A percentile compares a stretch with the other conserved stretches of the same genome.
These are phyloP conservation scores for Lithophane semibrunnea DNA, from an alignment of 2,888 invertebrate species.

Conservation along the genomic window DNA sequence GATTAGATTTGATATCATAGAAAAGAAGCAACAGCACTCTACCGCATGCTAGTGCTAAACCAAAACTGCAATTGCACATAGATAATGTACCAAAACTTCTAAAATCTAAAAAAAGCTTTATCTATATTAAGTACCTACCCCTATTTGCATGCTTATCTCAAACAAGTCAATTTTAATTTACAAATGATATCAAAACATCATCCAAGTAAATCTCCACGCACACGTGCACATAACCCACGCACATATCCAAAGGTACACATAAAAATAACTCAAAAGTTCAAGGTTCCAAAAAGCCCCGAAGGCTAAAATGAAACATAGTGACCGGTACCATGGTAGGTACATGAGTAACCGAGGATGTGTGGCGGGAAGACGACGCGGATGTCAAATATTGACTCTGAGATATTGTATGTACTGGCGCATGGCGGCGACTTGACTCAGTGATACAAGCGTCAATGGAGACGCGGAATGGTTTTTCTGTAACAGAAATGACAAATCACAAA, in stretches of 20 bases:
- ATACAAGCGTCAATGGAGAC: conserved; percentile 24
- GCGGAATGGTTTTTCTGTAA: conserved; percentile 38
- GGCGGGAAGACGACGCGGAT: conserved; percentile 79
- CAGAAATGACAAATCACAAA: conserved; percentile 13
- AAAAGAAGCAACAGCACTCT: too few relatives aligned
- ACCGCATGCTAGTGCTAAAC: background rate
- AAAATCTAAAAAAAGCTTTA: background rate
- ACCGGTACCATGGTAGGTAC: conserved; percentile 21
- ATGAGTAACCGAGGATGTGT: conserved; percentile 82
- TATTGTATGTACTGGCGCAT: conserved; percentile 55
- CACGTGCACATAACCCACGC: conserved; percentile 3
- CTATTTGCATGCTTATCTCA: too few relatives aligned
- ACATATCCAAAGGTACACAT: background rate
- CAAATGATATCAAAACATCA: background rate
- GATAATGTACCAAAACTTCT: background rate
- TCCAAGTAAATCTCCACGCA: background rate
- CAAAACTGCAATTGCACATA: too few relatives aligned
- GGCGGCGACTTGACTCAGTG: conserved; percentile 62
- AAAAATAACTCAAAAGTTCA: conserved; percentile 49
- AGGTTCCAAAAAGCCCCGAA: conserved; percentile 45
- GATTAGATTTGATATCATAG: background rate
- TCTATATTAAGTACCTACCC: too few relatives aligned
- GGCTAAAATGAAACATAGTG: conserved; percentile 58
- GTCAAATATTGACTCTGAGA: conserved; percentile 80
- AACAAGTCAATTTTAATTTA: too few relatives aligned